These are phyloP conservation scores for Periphyllus acericola DNA, from an alignment of 2,888 invertebrate species.

Conservation along the genomic window DNA sequence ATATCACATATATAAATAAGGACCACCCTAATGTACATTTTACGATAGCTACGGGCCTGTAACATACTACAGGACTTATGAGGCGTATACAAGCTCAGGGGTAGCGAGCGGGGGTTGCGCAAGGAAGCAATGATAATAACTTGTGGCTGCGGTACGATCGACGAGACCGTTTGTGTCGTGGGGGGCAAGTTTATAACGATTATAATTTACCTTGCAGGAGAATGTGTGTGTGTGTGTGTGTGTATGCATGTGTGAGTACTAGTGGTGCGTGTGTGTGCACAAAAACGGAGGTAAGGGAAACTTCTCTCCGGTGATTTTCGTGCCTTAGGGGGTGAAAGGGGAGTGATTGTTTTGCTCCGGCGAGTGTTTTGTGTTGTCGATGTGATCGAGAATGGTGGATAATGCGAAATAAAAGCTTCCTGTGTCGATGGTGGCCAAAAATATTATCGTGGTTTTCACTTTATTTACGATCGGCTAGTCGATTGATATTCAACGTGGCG, in stretches of 20 bases:
- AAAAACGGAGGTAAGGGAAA: background rate
- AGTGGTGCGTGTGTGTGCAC: background rate
- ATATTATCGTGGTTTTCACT: constrained; percentile 19
- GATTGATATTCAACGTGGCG: constrained; percentile 49
- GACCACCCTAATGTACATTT: too few relatives aligned
- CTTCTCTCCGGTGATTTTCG: background rate
- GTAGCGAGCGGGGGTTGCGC: background rate
- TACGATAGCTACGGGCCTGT: background rate
- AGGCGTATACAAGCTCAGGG: background rate
- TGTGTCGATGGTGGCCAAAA: background rate
- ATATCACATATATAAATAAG: too few relatives aligned
- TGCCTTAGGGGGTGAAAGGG: background rate
- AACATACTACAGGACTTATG: constrained; percentile 6
- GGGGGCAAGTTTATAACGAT: constrained; percentile 50
- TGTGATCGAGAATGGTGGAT: background rate
- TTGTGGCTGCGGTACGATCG: constrained; percentile 42
- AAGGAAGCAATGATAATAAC: constrained; percentile 56
- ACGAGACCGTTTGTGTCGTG: constrained; percentile 41
- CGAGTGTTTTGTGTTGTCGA: background rate
- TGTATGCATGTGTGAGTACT: background rate
- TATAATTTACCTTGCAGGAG: constrained; percentile 27
- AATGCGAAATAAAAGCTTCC: background rate
- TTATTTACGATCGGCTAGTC: constrained; percentile 38
- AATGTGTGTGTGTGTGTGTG: background rate
- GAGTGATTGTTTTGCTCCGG: background rate